A percentile compares a stretch with the other conserved stretches of the same genome.
Conservation (phyloP, 2,888 invertebrate genomes). For the Nephrotoma guestfalica region DNA sequence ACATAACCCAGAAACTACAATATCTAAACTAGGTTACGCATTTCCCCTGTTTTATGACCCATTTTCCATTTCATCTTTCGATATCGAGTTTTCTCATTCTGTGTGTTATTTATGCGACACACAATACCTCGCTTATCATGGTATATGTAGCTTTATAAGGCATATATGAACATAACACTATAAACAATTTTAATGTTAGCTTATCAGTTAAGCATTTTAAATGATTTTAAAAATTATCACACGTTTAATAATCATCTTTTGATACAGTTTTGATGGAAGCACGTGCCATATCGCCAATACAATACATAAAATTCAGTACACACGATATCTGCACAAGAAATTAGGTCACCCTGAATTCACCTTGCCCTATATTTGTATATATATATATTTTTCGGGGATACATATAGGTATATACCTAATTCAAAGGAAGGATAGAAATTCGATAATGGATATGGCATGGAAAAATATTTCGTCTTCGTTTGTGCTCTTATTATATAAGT, state of each 20-base stretch:
- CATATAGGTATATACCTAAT: neutral
- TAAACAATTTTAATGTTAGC: neutral
- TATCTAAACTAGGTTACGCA: neutral
- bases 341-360: slow-evolving; percentile 3
- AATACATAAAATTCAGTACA: neutral
- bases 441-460: neutral
- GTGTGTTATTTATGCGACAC: neutral
- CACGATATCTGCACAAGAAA: neutral
- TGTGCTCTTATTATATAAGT: neutral
- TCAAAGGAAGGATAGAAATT: neutral
- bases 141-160: neutral
- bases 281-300: too few species aligned
- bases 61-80: neutral
- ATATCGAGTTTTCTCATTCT: neutral
- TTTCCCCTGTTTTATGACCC: slow-evolving; percentile 1
- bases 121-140: neutral
- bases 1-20: neutral
- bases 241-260: neutral
- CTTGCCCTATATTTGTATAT: neutral
- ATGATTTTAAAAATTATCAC: neutral
- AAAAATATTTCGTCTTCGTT: neutral
- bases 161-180: neutral
- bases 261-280: neutral
- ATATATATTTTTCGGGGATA: neutral
- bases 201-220: neutral